A percentile compares a stretch with the other conserved stretches of the same genome.
phyloP scores from a whole-genome alignment of 2,113 vertebrate species.

The Pseudorhombus dupliciocellatus region DNA sequence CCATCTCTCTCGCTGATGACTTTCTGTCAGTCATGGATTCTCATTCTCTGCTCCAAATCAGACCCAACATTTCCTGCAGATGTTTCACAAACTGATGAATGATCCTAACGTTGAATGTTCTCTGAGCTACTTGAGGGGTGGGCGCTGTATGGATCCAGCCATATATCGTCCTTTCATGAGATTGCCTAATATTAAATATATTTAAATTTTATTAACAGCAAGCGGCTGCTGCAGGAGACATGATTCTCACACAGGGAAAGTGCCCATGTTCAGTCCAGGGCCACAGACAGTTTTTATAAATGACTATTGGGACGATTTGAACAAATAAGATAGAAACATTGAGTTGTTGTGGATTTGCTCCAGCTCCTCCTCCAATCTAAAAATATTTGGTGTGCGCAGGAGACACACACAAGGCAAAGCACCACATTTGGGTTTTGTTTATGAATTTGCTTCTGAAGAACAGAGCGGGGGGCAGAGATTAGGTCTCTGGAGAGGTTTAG shows the following conservation, averaged over 20 bases:
- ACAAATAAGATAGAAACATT: not conserved
- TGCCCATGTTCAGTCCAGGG: too few relatives aligned
- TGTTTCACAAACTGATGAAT: not conserved
- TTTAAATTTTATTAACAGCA: too few relatives aligned
- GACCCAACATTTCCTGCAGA: conserved; percentile 3
- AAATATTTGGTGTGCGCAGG: conserved; percentile 14
- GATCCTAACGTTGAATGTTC: too few relatives aligned
- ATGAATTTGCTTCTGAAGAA: not conserved
- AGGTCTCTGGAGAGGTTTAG: not conserved
- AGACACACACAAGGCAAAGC: not conserved
- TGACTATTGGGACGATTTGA: too few relatives aligned
- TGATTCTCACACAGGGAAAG: too few relatives aligned
- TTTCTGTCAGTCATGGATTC: not conserved
- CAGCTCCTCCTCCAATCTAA: conserved; percentile 4
- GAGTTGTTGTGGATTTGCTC: conserved; percentile 27
- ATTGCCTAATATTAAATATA: too few relatives aligned
- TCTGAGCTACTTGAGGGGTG: too few relatives aligned
- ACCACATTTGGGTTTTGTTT: conserved; percentile 7
- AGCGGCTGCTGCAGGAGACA: too few relatives aligned
- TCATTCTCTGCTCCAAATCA: too few relatives aligned
- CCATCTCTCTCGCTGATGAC: not conserved
- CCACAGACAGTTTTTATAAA: too few relatives aligned
- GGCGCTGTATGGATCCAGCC: too few relatives aligned
- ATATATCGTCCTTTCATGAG: too few relatives aligned
- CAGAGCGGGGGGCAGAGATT: conserved; percentile 5